These are phyloP conservation scores for Corythucha ciliata DNA, from an alignment of 2,888 invertebrate genomes.

Conservation along the genomic window DNA sequence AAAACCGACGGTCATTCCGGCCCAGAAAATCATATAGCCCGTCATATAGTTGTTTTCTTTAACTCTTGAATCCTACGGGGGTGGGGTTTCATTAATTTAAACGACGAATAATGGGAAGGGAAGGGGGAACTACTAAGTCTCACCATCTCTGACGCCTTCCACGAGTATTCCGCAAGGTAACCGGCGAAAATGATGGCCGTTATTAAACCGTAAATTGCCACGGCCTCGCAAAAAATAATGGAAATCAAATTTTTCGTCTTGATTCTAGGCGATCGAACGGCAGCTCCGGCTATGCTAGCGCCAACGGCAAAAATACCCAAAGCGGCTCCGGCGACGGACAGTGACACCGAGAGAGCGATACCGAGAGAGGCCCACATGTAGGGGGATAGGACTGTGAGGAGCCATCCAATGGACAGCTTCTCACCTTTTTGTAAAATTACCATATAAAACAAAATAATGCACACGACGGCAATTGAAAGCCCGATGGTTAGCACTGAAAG, in stretches of 20 bases:
- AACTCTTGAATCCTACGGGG: neutral
- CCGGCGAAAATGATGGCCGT: constrained; percentile 95
- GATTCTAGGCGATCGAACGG: constrained; percentile 96
- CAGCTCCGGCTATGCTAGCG: constrained; percentile 68
- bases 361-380: constrained; percentile 95
- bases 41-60: neutral
- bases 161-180: constrained; percentile 43
- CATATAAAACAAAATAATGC: constrained; percentile 19
- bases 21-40: constrained; percentile 46
- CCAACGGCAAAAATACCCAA: constrained; percentile 92
- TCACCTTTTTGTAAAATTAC: constrained; percentile 61
- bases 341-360: constrained; percentile 87
- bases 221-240: constrained; percentile 55
- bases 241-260: constrained; percentile 40
- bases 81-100: too few relatives aligned
- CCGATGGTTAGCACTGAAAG: too few relatives aligned
- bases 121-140: too few relatives aligned
- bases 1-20: constrained; percentile 83
- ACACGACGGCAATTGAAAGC: constrained; percentile 7
- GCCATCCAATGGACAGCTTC: constrained; percentile 81
- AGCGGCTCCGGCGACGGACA: constrained; percentile 96
- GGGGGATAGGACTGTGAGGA: constrained; percentile 79
- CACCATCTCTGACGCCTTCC: constrained; percentile 9
- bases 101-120: too few relatives aligned
- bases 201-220: constrained; percentile 97